Evolutionary conservation across 1,140 invertebrate genomes (phyloP).

Genomic region (Tetramorium simillimum): DNA sequence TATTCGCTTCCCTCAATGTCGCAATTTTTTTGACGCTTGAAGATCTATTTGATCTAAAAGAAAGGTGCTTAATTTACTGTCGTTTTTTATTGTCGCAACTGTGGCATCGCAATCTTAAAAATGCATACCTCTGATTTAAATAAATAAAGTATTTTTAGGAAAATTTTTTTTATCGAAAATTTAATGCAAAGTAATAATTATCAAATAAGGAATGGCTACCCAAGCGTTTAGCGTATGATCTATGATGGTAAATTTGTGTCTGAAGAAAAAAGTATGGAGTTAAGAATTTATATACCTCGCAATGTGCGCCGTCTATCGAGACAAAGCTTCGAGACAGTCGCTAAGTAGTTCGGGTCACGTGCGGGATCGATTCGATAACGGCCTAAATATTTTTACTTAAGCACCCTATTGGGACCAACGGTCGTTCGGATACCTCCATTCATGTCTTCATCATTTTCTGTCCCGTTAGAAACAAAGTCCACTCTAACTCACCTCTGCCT

Average conservation of each 20-base stretch:
- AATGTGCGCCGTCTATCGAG: slow-evolving; percentile 14
- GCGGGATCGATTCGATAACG: slow-evolving; percentile 70
- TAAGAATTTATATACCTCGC: slow-evolving; percentile 24
- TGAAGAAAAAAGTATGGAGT: not conserved
- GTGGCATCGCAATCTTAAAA: not conserved
- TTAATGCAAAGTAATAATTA: not conserved
- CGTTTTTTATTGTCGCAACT: not conserved
- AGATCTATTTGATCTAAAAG: not conserved
- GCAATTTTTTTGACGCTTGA: slow-evolving; percentile 26
- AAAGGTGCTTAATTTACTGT: not conserved
- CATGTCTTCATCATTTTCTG: slow-evolving; percentile 72
- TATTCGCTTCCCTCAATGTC: slow-evolving; percentile 38
- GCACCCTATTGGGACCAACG: slow-evolving; percentile 72
- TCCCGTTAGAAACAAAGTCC: slow-evolving; percentile 64
- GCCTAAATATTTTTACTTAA: slow-evolving; percentile 77
- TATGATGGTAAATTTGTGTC: not conserved
- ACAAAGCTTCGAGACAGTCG: slow-evolving; percentile 55
- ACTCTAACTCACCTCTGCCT: slow-evolving; percentile 32
- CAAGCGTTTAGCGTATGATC: not conserved
- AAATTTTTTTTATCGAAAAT: not conserved
- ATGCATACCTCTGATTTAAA: not conserved
- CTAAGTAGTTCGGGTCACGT: slow-evolving; percentile 63
- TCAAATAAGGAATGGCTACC: not conserved
- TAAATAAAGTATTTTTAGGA: not conserved
- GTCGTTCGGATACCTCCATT: slow-evolving; percentile 54